These are phyloP conservation scores for Leucopternis melanops DNA, from an alignment of 2,113 vertebrate species.

Conservation along the genomic window DNA sequence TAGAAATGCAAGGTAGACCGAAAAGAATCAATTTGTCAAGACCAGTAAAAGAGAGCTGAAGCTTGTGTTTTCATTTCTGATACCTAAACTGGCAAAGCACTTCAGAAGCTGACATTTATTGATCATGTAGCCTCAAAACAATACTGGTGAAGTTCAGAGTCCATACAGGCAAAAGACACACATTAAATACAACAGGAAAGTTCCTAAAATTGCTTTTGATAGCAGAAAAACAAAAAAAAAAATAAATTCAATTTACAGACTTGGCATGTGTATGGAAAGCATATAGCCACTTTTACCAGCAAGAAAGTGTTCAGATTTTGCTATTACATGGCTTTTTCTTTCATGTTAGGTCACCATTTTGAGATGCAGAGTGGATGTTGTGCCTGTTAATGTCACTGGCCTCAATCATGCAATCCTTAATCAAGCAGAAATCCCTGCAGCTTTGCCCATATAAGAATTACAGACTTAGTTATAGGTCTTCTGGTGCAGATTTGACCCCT, in stretches of 20 bases:
- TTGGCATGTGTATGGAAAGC: neutral
- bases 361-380: constrained; percentile 28
- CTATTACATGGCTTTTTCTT: neutral
- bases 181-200: neutral
- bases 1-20: neutral
- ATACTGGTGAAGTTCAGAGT: neutral
- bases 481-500: constrained; percentile 29
- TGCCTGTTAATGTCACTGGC: constrained; percentile 37
- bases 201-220: neutral
- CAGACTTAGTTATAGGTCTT: constrained; percentile 15
- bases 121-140: constrained; percentile 12
- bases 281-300: neutral
- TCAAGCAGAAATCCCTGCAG: constrained; percentile 54
- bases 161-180: neutral
- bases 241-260: neutral
- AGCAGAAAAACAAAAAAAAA: neutral
- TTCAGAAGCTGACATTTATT: constrained; percentile 24
- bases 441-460: constrained; percentile 22
- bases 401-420: constrained; percentile 42
- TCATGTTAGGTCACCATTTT: neutral
- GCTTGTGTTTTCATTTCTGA: constrained; percentile 35
- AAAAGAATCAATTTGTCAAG: constrained; percentile 20
- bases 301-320: neutral
- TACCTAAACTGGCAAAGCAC: neutral
- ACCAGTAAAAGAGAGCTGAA: neutral